These are phyloP conservation scores for Drosophila ercepeae DNA, from an alignment of 1,140 invertebrate species.

Conservation along the genomic window DNA sequence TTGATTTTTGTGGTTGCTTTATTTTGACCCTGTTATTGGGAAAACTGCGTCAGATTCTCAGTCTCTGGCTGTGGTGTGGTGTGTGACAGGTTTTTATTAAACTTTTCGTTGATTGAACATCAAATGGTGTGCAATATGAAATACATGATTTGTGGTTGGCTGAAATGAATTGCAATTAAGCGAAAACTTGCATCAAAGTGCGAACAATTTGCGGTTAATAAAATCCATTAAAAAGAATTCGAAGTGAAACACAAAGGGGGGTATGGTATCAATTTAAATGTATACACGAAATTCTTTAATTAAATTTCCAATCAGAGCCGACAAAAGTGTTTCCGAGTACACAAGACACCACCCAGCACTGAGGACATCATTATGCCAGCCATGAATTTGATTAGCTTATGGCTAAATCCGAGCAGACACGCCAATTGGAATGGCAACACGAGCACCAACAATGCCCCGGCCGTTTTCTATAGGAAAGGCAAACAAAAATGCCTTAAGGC, in stretches of 20 bases:
- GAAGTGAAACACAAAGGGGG: not conserved
- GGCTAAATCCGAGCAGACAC: constrained; percentile 69
- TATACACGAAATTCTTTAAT: constrained; percentile 40
- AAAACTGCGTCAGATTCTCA: not conserved
- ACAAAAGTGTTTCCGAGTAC: constrained; percentile 19
- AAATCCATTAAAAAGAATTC: constrained; percentile 22
- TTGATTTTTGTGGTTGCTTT: constrained; percentile 40
- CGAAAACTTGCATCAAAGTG: constrained; percentile 25
- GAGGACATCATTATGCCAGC: constrained; percentile 60
- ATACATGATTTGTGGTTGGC: constrained; percentile 19
- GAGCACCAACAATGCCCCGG: constrained; percentile 23
- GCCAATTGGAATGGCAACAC: constrained; percentile 46
- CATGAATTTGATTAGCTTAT: constrained; percentile 79
- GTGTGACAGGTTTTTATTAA: constrained; percentile 30
- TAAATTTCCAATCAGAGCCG: constrained; percentile 54
- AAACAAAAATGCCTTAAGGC: constrained; percentile 59
- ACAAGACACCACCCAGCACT: not conserved
- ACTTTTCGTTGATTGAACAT: constrained; percentile 25
- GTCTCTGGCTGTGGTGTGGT: not conserved
- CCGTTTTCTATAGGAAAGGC: constrained; percentile 10
- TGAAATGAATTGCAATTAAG: not conserved
- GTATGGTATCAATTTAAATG: not conserved
- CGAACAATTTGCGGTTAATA: constrained; percentile 48
- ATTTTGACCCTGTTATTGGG: not conserved
- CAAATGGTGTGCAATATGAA: constrained; percentile 27